phyloP scores from a whole-genome alignment of 2,797 vertebrate species.

The Megalops cyprinoides region DNA sequence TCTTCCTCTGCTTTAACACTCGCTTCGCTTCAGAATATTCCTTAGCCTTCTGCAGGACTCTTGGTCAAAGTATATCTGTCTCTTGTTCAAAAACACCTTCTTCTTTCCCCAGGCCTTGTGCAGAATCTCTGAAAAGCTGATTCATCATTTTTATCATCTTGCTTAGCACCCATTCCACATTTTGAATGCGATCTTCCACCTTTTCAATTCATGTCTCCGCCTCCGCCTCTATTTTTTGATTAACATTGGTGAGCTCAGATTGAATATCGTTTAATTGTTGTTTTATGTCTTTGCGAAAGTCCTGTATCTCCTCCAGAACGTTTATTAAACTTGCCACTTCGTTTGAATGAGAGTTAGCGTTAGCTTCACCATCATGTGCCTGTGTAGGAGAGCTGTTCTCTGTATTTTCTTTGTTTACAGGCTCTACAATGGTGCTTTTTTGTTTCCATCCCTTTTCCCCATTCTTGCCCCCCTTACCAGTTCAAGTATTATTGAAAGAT shows the following conservation, averaged over 20 bases:
- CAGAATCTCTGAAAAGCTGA: slow-evolving; percentile 28
- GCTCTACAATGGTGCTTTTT: too few relatives aligned
- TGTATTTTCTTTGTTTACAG: too few relatives aligned
- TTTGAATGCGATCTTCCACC: slow-evolving; percentile 19
- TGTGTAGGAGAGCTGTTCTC: too few relatives aligned
- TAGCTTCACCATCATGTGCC: slow-evolving; percentile 25
- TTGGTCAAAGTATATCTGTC: slow-evolving; percentile 32
- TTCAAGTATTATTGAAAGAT: too few relatives aligned
- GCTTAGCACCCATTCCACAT: slow-evolving; percentile 19
- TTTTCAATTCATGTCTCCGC: slow-evolving; percentile 32
- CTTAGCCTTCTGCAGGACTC: slow-evolving; percentile 25
- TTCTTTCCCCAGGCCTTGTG: slow-evolving; percentile 15
- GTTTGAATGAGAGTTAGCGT: not conserved
- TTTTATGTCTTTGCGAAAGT: slow-evolving; percentile 33
- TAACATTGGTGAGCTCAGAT: slow-evolving; percentile 24
- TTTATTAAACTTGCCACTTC: slow-evolving; percentile 16
- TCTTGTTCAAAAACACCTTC: slow-evolving; percentile 19
- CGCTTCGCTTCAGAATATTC: slow-evolving; percentile 33
- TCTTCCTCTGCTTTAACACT: slow-evolving; percentile 30
- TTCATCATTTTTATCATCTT: slow-evolving; percentile 30
- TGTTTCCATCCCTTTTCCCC: too few relatives aligned
- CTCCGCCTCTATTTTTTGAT: too few relatives aligned
- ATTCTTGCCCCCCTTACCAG: too few relatives aligned
- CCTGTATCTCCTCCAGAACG: slow-evolving; percentile 34
- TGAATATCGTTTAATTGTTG: slow-evolving; percentile 28